Evolutionary conservation across 2,113 vertebrate species (phyloP).

Genomic region (Myxocyprinus asiaticus): DNA sequence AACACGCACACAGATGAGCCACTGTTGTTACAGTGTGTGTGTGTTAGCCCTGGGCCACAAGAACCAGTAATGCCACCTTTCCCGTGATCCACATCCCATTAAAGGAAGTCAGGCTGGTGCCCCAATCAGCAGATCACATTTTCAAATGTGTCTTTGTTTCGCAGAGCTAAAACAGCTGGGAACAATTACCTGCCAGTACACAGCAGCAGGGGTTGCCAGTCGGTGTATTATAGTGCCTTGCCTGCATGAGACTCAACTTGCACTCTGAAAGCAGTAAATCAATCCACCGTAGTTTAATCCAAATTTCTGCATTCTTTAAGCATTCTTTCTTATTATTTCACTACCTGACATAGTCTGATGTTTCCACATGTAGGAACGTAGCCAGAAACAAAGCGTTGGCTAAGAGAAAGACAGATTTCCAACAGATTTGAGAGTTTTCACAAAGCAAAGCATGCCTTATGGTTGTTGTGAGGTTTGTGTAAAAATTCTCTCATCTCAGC

Average conservation of each 20-base stretch:
- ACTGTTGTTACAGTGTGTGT: slow-evolving; percentile 44
- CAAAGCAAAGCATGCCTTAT: no score
- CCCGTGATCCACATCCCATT: slow-evolving; percentile 71
- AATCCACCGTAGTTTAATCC: slow-evolving; percentile 28
- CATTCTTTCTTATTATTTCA: background rate
- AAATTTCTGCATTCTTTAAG: background rate
- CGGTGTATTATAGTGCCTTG: slow-evolving; percentile 59
- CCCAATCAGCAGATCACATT: slow-evolving; percentile 74
- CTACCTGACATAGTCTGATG: no score
- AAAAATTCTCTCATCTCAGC: no score
- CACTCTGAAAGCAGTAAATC: slow-evolving; percentile 56
- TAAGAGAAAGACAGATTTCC: no score
- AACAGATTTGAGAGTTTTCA: no score
- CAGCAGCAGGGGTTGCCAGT: slow-evolving; percentile 65
- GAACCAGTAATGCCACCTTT: slow-evolving; percentile 66
- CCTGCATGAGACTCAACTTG: slow-evolving; percentile 55
- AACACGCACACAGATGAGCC: slow-evolving; percentile 43
- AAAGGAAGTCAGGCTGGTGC: slow-evolving; percentile 65
- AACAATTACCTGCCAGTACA: slow-evolving; percentile 75
- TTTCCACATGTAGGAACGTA: no score
- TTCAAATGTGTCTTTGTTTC: slow-evolving; percentile 76
- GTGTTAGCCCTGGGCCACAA: slow-evolving; percentile 38
- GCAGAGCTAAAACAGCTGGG: slow-evolving; percentile 68
- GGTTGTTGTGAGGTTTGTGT: no score
- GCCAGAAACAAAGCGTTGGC: no score